Percentiles rank a stretch among this genome's conserved stretches.
Conservation (phyloP, 1,140 invertebrate genomes). For the Tetranychus urticae region DNA sequence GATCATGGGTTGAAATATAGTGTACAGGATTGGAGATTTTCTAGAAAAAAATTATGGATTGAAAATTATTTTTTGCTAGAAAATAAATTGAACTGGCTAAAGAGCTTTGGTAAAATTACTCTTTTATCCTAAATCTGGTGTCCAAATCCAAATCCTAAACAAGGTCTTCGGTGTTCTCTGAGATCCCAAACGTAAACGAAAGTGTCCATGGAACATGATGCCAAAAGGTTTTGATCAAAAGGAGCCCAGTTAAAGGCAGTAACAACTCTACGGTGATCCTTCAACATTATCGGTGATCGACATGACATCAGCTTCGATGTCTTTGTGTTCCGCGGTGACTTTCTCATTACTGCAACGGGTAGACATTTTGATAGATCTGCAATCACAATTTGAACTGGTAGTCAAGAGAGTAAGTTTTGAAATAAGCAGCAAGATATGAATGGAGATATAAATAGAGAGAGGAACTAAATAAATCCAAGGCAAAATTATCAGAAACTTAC, state of each 20-base stretch:
- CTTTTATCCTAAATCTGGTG: slow-evolving; percentile 71
- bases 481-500: too few relatives aligned
- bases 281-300: slow-evolving; percentile 32
- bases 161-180: neutral
- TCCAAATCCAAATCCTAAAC: slow-evolving; percentile 30
- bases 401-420: too few relatives aligned
- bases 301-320: neutral
- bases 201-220: slow-evolving; percentile 77
- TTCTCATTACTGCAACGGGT: neutral
- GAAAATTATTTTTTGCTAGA: neutral
- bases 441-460: too few relatives aligned
- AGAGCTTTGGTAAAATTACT: slow-evolving; percentile 13
- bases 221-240: slow-evolving; percentile 61
- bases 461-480: too few relatives aligned
- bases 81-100: too few relatives aligned
- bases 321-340: neutral
- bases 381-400: too few relatives aligned
- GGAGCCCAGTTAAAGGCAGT: slow-evolving; percentile 72
- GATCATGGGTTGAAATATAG: slow-evolving; percentile 76
- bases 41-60: slow-evolving; percentile 13
- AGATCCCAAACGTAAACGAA: slow-evolving; percentile 83
- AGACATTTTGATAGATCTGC: neutral
- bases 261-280: slow-evolving; percentile 61
- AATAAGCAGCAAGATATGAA: too few relatives aligned
- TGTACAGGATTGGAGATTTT: slow-evolving; percentile 62